phyloP scores from a whole-genome alignment of 92 coral and sea anemone species.

The Actinostola sp. region DNA sequence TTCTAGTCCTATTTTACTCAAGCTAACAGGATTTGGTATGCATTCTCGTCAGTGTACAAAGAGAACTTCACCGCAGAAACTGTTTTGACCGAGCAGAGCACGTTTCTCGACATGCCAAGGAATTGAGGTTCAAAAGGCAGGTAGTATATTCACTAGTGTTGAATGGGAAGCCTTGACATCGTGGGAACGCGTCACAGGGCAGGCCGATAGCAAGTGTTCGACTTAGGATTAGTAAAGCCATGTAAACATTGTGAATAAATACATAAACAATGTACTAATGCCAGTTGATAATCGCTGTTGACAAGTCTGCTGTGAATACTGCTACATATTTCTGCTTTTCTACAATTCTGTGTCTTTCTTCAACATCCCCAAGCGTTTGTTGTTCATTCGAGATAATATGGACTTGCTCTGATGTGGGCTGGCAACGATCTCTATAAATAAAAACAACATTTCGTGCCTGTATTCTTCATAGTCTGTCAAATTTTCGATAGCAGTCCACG shows the following conservation, averaged over 20 bases:
- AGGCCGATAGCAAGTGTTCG: slow-evolving; percentile 13
- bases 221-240: slow-evolving; percentile 16
- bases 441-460: too few relatives aligned
- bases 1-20: too few relatives aligned
- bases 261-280: slow-evolving; percentile 24
- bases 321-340: background rate
- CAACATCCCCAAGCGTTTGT: too few relatives aligned
- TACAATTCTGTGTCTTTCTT: too few relatives aligned
- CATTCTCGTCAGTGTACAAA: too few relatives aligned
- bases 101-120: background rate
- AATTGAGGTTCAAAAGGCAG: background rate
- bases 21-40: too few relatives aligned
- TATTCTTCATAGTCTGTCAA: background rate
- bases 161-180: slow-evolving; percentile 16
- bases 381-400: too few relatives aligned
- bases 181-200: slow-evolving; percentile 38
- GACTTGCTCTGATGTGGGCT: too few relatives aligned
- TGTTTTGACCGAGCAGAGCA: too few relatives aligned
- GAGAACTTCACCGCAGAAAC: too few relatives aligned
- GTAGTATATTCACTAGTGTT: background rate
- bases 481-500: background rate
- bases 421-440: too few relatives aligned
- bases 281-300: slow-evolving; percentile 12
- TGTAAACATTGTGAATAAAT: slow-evolving; percentile 9
- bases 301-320: background rate